A percentile compares a stretch with the other conserved stretches of the same genome.
These are phyloP conservation scores for Bradypodion pumilum DNA, from an alignment of 2,797 vertebrate genomes.

Conservation along the genomic window DNA sequence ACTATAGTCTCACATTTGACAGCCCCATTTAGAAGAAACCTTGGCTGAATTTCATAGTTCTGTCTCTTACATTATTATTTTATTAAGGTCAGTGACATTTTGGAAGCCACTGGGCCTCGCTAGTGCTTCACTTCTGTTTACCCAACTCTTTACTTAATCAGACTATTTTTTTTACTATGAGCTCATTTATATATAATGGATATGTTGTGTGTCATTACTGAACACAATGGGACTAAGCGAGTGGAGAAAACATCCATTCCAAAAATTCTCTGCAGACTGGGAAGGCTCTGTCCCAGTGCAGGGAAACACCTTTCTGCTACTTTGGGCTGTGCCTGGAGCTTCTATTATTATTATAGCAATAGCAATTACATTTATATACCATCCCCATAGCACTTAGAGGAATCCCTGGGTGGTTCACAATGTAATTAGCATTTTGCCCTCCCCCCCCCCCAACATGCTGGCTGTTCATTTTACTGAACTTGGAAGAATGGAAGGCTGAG, in stretches of 20 bases:
- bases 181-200: constrained; percentile 36
- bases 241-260: background rate
- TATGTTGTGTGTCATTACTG: background rate
- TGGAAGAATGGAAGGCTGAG: no score
- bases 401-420: no score
- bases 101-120: constrained; percentile 22
- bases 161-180: background rate
- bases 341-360: no score
- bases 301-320: no score
- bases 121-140: constrained; percentile 42
- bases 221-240: background rate
- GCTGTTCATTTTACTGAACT: no score
- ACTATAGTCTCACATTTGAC: constrained; percentile 31
- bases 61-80: background rate
- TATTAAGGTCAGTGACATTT: background rate
- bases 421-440: no score
- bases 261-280: background rate
- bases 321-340: no score
- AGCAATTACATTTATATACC: no score
- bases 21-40: constrained; percentile 32
- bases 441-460: no score
- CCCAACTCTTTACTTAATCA: constrained; percentile 8
- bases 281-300: no score
- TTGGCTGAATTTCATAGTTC: background rate
- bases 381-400: no score